phyloP scores from a whole-genome alignment of 2,797 vertebrate genomes.

The Labeo calbasu region DNA sequence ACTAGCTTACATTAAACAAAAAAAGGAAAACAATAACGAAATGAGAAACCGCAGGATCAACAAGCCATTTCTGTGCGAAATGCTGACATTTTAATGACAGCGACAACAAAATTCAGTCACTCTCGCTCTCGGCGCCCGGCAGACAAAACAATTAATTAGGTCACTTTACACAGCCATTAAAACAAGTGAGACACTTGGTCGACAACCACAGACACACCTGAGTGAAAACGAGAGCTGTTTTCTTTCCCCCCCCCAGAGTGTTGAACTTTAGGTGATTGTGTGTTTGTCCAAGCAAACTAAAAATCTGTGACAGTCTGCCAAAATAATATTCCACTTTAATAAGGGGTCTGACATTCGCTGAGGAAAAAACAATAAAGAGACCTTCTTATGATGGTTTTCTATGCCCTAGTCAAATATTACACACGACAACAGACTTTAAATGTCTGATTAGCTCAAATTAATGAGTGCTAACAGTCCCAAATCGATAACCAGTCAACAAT shows the following conservation, averaged over 20 bases:
- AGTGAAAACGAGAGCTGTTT: background rate
- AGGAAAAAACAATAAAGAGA: background rate
- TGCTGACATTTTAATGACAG: conserved; percentile 42
- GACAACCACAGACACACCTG: background rate
- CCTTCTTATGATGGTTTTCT: background rate
- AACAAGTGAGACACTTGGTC: conserved; percentile 7
- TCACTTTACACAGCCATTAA: conserved; percentile 9
- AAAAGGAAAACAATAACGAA: background rate
- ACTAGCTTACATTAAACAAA: conserved; percentile 26
- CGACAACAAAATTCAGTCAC: conserved; percentile 12
- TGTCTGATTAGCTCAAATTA: conserved; percentile 30
- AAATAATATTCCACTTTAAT: conserved; percentile 28
- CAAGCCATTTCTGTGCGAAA: conserved; percentile 10
- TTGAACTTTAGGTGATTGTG: conserved; percentile 1
- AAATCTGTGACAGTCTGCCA: conserved; percentile 11
- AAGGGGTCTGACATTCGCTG: background rate
- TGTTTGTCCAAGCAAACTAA: conserved; percentile 30
- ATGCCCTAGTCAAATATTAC: conserved; percentile 7
- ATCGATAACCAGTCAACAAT: conserved; percentile 38
- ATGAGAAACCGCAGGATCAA: conserved; percentile 11
- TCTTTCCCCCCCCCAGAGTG: background rate
- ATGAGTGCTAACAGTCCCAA: conserved; percentile 26
- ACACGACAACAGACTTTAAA: background rate
- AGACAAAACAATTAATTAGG: conserved; percentile 44
- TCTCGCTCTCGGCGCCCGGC: background rate